Percentiles rank a stretch among this genome's conserved stretches.
Conservation (phyloP, 2,113 vertebrate genomes). For the Epinephelus fuscoguttatus region DNA sequence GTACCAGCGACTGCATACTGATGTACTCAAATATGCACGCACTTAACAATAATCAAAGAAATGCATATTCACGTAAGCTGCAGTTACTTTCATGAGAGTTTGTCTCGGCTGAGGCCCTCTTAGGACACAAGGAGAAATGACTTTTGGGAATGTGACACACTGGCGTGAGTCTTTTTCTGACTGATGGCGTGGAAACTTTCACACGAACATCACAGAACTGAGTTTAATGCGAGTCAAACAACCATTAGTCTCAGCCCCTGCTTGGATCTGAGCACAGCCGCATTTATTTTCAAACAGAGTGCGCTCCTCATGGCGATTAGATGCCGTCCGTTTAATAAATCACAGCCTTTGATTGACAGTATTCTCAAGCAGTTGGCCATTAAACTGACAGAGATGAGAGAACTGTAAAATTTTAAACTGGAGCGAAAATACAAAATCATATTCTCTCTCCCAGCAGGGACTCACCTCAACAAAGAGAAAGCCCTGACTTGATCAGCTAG, state of each 20-base stretch:
- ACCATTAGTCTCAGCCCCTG: conserved; percentile 28
- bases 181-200: conserved; percentile 38
- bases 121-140: conserved; percentile 29
- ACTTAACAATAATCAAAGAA: background rate
- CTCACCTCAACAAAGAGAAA: conserved; percentile 16
- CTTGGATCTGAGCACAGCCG: conserved; percentile 33
- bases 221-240: conserved; percentile 46
- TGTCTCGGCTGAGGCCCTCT: conserved; percentile 8
- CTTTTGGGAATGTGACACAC: conserved; percentile 35
- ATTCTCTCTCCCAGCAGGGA: conserved; percentile 39
- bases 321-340: conserved; percentile 25
- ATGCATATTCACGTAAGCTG: background rate
- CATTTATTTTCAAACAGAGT: conserved; percentile 37
- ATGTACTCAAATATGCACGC: conserved; percentile 11
- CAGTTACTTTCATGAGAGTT: conserved; percentile 2
- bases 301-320: conserved; percentile 12
- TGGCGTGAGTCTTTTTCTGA: conserved; percentile 35
- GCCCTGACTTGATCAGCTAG: conserved; percentile 18
- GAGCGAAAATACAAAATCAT: conserved; percentile 9
- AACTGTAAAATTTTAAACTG: conserved; percentile 1
- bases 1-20: conserved; percentile 29
- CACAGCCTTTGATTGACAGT: conserved; percentile 2
- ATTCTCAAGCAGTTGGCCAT: conserved; percentile 4
- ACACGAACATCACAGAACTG: conserved; percentile 20
- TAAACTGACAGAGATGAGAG: conserved; percentile 33